These are phyloP conservation scores for Varroa destructor DNA, from an alignment of 1,140 invertebrate genomes.

Conservation along the genomic window DNA sequence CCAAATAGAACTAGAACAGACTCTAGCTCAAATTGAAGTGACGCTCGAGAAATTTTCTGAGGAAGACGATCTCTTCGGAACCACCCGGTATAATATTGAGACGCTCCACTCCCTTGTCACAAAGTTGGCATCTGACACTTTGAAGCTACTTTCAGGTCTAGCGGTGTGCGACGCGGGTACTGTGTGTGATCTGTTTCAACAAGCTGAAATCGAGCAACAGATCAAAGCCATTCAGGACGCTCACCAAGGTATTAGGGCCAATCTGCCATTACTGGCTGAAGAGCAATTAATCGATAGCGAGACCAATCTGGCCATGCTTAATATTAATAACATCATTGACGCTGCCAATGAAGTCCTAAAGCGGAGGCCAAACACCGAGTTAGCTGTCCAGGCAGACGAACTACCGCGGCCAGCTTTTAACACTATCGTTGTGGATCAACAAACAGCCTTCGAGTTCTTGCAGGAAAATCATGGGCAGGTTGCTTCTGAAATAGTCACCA, in stretches of 20 bases:
- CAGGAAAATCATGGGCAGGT: conserved; percentile 19
- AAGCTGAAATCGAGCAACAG: conserved; percentile 18
- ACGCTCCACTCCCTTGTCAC: neutral
- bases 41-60: conserved; percentile 14
- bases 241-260: neutral
- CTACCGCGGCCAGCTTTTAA: neutral
- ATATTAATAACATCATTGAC: neutral
- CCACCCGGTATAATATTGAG: conserved; percentile 3
- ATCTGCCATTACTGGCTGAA: conserved; percentile 5
- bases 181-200: conserved; percentile 6
- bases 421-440: conserved; percentile 3
- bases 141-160: neutral
- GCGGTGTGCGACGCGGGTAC: conserved; percentile 6
- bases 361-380: neutral
- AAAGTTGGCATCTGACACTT: neutral
- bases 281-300: neutral
- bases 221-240: neutral
- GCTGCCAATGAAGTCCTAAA: conserved; percentile 12
- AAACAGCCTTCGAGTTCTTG: conserved; percentile 1
- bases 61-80: neutral
- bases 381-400: neutral
- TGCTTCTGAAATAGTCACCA: neutral
- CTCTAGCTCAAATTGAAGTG: neutral
- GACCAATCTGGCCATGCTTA: conserved; percentile 1
- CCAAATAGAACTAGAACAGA: conserved; percentile 13